Base-by-base conservation (phyloP, 2,113 vertebrate species). In the Picathartes gymnocephalus region DNA sequence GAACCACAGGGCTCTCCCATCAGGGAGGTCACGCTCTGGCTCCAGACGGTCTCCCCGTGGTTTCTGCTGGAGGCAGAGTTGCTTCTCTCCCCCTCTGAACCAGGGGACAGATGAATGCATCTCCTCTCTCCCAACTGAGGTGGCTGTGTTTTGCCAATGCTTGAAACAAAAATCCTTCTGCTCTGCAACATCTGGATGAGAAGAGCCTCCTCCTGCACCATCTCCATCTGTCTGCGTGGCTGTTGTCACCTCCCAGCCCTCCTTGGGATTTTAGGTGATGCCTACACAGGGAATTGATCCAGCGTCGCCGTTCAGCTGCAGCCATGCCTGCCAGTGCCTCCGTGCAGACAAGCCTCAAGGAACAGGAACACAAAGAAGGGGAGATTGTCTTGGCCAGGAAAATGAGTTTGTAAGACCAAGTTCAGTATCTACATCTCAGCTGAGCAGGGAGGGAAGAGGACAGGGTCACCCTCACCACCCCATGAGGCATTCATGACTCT, bases 11-110 rank as follows among this genome's bases (percentile, higher is more conserved):
- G 53, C 22, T 42, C 22, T 77, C 45, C 53, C 74, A 48, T 3
- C 1, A 7, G 28, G 31, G 17, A 8, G 47, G 6, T 24, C 10
- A 1, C 0, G 2, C 3, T 17, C 48, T 77, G 69, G 8, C 50
- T 85, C 71, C 62, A 13, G 3, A 35, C 0, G 0, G 20, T 13
- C 11, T 77, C 70, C 33, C 30, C 0, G 0, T 0, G 4, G 54
- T 40, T 90, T 44, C 70, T 90, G 78, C 62, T 82, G 48, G 15
- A 77, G 66, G 33, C 53, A 48, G 39, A 47, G 13, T 2, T 72
- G 80, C 65, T 85, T 16, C n/a, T 60, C 61, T 87, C 31, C 77
- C 70, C 10, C 64, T 53, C 56, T 69, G 62, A 58, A 33, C 4
- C n/a, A 39, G 40, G 35, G 61, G 13, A 74, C 9, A 68, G 66